These are phyloP conservation scores for Peribatodes rhomboidaria DNA, from an alignment of 2,888 invertebrate species.

Conservation along the genomic window DNA sequence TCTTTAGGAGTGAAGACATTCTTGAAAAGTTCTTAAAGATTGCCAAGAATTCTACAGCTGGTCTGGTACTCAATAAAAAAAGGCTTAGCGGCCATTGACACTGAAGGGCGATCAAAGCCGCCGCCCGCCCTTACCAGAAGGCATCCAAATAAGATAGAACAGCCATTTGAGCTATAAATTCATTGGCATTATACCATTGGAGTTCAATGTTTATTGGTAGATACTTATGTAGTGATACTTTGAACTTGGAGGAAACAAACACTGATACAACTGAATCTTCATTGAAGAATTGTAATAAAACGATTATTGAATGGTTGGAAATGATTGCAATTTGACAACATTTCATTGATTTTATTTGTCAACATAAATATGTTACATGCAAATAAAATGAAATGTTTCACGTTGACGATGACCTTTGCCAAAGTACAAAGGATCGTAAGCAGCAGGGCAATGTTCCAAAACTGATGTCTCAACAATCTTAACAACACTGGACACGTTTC, in stretches of 20 bases:
- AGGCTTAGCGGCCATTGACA: conserved; percentile 55
- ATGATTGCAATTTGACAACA: background rate
- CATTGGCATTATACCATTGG: conserved; percentile 20
- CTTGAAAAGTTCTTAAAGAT: conserved; percentile 17
- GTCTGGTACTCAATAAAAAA: conserved; percentile 41
- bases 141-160: conserved; percentile 38
- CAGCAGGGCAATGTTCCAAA: conserved; percentile 4
- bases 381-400: background rate
- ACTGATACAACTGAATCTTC: too few species aligned
- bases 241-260: too few species aligned
- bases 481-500: conserved; percentile 12
- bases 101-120: conserved; percentile 57
- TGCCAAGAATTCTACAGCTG: conserved; percentile 45
- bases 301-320: background rate
- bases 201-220: conserved; percentile 19
- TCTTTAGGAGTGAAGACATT: background rate
- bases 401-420: background rate
- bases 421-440: conserved; percentile 10
- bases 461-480: conserved; percentile 6
- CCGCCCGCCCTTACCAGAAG: conserved; percentile 58
- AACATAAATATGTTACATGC: background rate
- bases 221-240: conserved; percentile 2
- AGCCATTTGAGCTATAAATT: conserved; percentile 33
- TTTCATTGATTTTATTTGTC: background rate
- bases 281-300: too few species aligned